Conservation (phyloP, 2,113 vertebrate genomes). For the Naja naja region DNA sequence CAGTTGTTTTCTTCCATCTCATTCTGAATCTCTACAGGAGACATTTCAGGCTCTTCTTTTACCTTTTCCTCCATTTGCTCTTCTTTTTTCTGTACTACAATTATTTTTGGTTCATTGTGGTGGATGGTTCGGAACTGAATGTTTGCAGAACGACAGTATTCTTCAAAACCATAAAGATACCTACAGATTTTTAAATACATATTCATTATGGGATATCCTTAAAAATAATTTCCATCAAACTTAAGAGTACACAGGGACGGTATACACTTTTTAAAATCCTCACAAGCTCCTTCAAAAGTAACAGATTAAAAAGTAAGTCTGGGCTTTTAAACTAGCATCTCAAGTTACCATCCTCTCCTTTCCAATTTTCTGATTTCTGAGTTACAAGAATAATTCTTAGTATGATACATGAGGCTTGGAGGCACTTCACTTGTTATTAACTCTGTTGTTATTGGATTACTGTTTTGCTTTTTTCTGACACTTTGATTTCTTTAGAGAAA, state of each 20-base stretch:
- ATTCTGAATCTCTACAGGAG: conserved; percentile 69
- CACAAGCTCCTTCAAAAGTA: neutral
- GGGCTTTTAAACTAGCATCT: neutral
- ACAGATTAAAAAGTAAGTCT: neutral
- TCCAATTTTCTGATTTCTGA: neutral
- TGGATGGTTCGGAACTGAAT: conserved; percentile 97
- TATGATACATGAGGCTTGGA: neutral
- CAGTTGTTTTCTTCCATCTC: conserved; percentile 75
- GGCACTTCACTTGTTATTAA: neutral
- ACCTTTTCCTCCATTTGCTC: conserved; percentile 72
- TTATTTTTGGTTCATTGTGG: conserved; percentile 83
- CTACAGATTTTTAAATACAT: conserved; percentile 61
- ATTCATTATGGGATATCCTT: neutral
- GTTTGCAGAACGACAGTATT: conserved; percentile 92
- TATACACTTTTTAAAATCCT: neutral
- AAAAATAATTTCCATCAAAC: neutral
- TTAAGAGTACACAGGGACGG: neutral
- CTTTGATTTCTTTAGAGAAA: neutral
- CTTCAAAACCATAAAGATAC: conserved; percentile 97
- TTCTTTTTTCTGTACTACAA: conserved; percentile 64
- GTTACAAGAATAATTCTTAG: neutral
- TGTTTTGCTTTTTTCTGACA: neutral
- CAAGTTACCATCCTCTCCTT: neutral
- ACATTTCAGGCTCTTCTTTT: conserved; percentile 68
- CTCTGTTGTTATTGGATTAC: neutral